Conservation (phyloP, 35 echinoderm and acorn worm genomes). For the Strongylocentrotus purpuratus region DNA sequence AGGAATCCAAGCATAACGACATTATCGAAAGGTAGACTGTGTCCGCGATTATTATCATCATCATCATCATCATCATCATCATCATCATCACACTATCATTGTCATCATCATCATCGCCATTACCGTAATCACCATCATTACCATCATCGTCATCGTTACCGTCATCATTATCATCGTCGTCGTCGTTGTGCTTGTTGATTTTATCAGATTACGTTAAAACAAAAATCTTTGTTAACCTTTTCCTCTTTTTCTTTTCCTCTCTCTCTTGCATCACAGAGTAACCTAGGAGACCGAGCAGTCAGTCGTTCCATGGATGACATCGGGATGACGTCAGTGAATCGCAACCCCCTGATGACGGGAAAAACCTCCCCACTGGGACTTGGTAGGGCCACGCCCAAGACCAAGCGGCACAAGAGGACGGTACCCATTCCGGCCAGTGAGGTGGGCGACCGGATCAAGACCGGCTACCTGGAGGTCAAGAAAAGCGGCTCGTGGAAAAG, state of each 20-base stretch:
- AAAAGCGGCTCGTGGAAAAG: slow-evolving; percentile 40
- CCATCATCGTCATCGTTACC: not conserved
- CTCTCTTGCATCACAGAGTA: not conserved
- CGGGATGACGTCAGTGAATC: not conserved
- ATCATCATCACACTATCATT: not conserved
- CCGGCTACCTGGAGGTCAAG: slow-evolving; percentile 35
- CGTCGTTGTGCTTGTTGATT: not conserved
- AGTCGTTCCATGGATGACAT: slow-evolving; percentile 47
- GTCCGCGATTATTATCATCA: not conserved
- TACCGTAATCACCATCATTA: not conserved
- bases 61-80: not conserved
- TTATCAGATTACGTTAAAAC: not conserved
- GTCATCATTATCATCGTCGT: not conserved
- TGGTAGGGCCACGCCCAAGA: slow-evolving; percentile 14
- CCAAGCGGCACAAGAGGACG: slow-evolving; percentile 17
- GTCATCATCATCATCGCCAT: not conserved
- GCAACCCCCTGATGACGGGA: not conserved
- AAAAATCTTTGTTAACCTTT: not conserved
- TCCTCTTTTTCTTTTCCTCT: not conserved
- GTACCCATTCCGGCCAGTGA: slow-evolving; percentile 21
- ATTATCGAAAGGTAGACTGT: not conserved
- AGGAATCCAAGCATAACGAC: not conserved
- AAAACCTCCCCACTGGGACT: not conserved
- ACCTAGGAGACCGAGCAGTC: not conserved
- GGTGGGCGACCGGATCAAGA: not conserved